Conservation (phyloP, 2,888 invertebrate species). For the Atherix ibis region DNA sequence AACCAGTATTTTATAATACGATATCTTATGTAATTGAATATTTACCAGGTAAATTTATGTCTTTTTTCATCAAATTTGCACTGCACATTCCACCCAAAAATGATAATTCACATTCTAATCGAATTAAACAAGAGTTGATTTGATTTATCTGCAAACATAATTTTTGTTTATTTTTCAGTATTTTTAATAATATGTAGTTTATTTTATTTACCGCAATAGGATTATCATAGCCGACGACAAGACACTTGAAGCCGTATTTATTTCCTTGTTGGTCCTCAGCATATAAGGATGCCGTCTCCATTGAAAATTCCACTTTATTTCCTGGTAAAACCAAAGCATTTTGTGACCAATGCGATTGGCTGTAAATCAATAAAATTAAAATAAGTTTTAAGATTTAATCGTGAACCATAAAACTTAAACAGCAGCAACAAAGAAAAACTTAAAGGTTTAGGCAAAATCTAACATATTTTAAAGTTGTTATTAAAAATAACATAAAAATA, state of each 20-base stretch:
- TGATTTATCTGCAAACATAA: conserved; percentile 20
- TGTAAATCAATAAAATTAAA: conserved; percentile 11
- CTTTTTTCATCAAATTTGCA: conserved; percentile 72
- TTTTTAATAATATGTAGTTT: not conserved
- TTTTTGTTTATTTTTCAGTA: too few relatives aligned
- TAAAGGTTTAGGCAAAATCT: too few relatives aligned
- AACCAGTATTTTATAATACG: not conserved
- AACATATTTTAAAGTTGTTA: too few relatives aligned
- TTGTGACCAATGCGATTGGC: conserved; percentile 57
- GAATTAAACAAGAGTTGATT: conserved; percentile 33
- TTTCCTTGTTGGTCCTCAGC: conserved; percentile 74
- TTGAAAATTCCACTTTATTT: conserved; percentile 83
- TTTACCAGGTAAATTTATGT: conserved; percentile 46
- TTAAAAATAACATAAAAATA: too few relatives aligned
- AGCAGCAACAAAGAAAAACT: too few relatives aligned
- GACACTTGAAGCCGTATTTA: conserved; percentile 63
- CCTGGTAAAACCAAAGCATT: conserved; percentile 76
- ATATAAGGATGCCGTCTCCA: conserved; percentile 93
- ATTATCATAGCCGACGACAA: conserved; percentile 72
- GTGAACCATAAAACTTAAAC: too few relatives aligned
- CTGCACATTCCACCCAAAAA: conserved; percentile 86
- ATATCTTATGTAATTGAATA: not conserved
- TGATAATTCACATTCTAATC: conserved; percentile 77
- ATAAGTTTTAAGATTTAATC: too few relatives aligned
- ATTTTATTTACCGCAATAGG: conserved; percentile 33